Evolutionary conservation across 2,888 invertebrate species (phyloP).

Genomic region (Rhaphigaster nebulosa): DNA sequence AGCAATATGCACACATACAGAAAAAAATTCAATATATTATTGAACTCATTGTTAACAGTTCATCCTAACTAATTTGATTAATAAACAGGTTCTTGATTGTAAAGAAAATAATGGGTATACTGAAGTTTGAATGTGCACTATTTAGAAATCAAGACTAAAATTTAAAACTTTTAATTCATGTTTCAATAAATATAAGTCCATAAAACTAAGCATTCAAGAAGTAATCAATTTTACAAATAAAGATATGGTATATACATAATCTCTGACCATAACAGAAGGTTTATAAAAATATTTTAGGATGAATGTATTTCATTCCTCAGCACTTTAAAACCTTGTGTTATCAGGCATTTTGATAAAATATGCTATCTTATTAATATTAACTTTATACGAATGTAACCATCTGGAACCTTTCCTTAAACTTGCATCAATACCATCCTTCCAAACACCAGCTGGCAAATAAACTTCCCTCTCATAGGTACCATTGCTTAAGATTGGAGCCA

Average conservation of each 20-base stretch:
- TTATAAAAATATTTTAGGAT: constrained; percentile 10
- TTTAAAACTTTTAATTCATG: neutral
- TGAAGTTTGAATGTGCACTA: neutral
- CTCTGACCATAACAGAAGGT: neutral
- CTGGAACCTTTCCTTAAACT: constrained; percentile 88
- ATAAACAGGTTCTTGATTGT: neutral
- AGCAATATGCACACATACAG: too few species aligned
- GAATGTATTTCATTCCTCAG: neutral
- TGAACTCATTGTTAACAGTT: too few species aligned
- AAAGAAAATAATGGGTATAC: neutral
- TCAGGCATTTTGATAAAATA: constrained; percentile 89
- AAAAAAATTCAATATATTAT: too few species aligned
- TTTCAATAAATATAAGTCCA: neutral
- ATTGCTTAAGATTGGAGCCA: constrained; percentile 85
- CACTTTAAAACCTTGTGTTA: constrained; percentile 79
- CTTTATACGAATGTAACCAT: constrained; percentile 91
- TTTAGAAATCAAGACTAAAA: neutral
- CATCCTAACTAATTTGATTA: neutral
- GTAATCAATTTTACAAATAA: neutral
- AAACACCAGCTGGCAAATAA: constrained; percentile 90
- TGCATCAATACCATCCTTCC: constrained; percentile 91
- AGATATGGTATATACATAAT: neutral
- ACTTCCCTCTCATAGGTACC: constrained; percentile 83
- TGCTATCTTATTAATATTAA: constrained; percentile 83
- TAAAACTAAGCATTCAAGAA: neutral